Evolutionary conservation across 53 echinoderm and acorn worm genomes (phyloP).

Genomic region (Actinopyga echinites): DNA sequence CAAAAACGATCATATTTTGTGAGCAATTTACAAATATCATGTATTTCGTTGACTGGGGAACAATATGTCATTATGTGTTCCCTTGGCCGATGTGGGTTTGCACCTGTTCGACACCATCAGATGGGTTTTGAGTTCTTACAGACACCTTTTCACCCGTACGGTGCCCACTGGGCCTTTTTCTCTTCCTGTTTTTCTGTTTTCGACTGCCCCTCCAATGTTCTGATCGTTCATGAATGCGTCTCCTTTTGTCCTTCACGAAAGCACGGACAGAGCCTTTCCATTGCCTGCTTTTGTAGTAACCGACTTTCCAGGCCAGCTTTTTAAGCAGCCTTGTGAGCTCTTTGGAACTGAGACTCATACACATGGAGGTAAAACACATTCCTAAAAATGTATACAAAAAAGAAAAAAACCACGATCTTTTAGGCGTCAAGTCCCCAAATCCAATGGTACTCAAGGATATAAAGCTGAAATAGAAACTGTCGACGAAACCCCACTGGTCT

Average conservation of each 20-base stretch:
- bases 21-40: too few relatives aligned
- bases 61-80: too few relatives aligned
- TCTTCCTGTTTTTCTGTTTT: conserved; percentile 30
- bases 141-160: neutral
- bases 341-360: conserved; percentile 80
- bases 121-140: neutral
- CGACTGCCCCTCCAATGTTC: conserved; percentile 43
- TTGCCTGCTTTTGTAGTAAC: conserved; percentile 73
- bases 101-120: neutral
- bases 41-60: too few relatives aligned
- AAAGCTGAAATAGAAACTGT: conserved; percentile 86
- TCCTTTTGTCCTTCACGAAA: conserved; percentile 38
- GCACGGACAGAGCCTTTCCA: conserved; percentile 52
- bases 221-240: conserved; percentile 38
- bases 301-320: conserved; percentile 63
- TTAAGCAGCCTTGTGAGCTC: conserved; percentile 70
- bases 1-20: too few relatives aligned
- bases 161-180: conserved; percentile 14
- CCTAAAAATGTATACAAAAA: conserved; percentile 81
- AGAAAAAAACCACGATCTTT: conserved; percentile 53
- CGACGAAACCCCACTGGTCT: conserved; percentile 57
- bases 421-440: conserved; percentile 82
- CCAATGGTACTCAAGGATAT: conserved; percentile 94
- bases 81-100: neutral
- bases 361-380: conserved; percentile 88